These are phyloP conservation scores for Drosophila helvetica DNA, from an alignment of 2,888 invertebrate genomes.

Conservation along the genomic window DNA sequence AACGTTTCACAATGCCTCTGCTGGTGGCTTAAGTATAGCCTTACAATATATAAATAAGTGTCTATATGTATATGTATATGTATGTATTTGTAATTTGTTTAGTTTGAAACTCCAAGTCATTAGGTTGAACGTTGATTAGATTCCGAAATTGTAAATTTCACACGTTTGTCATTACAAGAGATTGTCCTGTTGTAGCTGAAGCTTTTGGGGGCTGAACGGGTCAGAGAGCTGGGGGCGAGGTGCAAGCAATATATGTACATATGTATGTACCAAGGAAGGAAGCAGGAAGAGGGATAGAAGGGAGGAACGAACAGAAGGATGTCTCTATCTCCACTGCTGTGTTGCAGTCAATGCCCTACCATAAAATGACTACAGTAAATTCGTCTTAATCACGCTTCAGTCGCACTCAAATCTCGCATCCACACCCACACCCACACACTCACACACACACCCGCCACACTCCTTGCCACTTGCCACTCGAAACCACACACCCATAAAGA, in stretches of 20 bases:
- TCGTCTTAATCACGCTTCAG: constrained; percentile 75
- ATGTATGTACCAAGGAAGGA: neutral
- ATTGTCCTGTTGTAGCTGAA: constrained; percentile 64
- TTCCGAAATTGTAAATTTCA: constrained; percentile 41
- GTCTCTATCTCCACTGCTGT: constrained; percentile 32
- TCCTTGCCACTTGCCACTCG: constrained; percentile 21
- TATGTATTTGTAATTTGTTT: constrained; percentile 34
- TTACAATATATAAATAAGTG: constrained; percentile 19
- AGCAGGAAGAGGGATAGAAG: constrained; percentile 1
- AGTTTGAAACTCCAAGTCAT: constrained; percentile 72
- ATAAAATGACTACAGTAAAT: constrained; percentile 72
- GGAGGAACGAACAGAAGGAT: constrained; percentile 28
- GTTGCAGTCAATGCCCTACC: constrained; percentile 44
- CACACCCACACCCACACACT: constrained; percentile 37
- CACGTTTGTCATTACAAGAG: constrained; percentile 56
- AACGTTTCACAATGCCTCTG: constrained; percentile 20
- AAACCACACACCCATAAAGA: constrained; percentile 52
- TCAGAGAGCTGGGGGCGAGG: constrained; percentile 5
- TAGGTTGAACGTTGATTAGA: constrained; percentile 50
- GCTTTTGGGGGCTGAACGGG: neutral
- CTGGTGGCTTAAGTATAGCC: constrained; percentile 16
- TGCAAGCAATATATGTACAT: neutral
- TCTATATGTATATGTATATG: constrained; percentile 21
- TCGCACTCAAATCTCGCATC: constrained; percentile 44
- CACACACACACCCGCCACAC: constrained; percentile 36